These are phyloP conservation scores for Rhadina sibilatrix DNA, from an alignment of 2,113 vertebrate species.

Conservation along the genomic window DNA sequence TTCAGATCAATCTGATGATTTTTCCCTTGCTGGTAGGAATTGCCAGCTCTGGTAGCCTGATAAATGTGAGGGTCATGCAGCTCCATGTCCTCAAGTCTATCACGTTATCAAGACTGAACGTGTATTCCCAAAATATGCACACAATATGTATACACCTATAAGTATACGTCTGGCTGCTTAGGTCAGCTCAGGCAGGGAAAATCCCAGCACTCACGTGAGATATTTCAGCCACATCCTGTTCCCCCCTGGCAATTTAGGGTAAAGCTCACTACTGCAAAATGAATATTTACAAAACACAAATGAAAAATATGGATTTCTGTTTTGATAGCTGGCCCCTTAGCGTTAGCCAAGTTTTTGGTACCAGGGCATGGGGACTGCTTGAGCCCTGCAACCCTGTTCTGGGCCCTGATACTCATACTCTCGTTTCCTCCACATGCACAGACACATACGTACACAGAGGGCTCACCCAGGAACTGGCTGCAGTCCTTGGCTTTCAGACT, in stretches of 20 bases:
- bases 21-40: background rate
- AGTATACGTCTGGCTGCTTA: background rate
- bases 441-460: too few relatives aligned
- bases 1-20: background rate
- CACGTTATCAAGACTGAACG: background rate
- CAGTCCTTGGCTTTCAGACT: background rate
- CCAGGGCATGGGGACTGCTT: background rate
- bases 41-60: background rate
- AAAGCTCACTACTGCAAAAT: background rate
- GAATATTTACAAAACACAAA: background rate
- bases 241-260: background rate
- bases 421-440: background rate
- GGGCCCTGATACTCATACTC: background rate
- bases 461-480: background rate
- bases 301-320: accelerated
- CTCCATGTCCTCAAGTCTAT: background rate
- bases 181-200: background rate
- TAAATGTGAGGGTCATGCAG: background rate
- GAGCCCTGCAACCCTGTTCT: background rate
- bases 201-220: background rate
- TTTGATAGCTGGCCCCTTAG: background rate
- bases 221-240: background rate
- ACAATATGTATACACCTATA: background rate
- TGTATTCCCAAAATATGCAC: background rate
- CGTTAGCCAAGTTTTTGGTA: background rate